Evolutionary conservation across 2,113 vertebrate genomes (phyloP).

Genomic region (Procavia capensis): DNA sequence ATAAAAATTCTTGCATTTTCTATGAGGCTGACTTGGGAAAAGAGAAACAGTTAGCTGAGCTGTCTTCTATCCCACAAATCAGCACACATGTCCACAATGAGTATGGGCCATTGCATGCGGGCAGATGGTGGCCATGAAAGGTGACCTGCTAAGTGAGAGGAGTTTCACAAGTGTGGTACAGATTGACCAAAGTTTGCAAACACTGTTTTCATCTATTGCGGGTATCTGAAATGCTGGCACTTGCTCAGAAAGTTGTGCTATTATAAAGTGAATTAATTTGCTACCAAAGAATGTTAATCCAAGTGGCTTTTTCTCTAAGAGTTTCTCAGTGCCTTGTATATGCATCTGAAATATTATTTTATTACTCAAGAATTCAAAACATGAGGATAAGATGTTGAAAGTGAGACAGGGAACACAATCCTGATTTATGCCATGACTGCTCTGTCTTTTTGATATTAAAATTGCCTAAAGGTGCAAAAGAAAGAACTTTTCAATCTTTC

Average conservation of each 20-base stretch:
- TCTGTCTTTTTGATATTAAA: background rate
- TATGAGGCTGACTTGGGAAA: background rate
- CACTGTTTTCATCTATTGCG: background rate
- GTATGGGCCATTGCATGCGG: rapidly evolving
- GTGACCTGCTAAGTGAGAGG: background rate
- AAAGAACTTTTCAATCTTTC: background rate
- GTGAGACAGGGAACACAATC: background rate
- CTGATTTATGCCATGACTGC: background rate
- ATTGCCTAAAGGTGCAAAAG: background rate
- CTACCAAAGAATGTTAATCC: background rate
- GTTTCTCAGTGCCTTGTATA: background rate
- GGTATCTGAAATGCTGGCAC: background rate
- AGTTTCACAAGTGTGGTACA: background rate
- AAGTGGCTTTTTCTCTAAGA: background rate
- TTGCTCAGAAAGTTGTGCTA: background rate
- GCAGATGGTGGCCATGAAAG: background rate
- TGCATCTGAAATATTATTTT: background rate
- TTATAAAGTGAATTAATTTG: background rate
- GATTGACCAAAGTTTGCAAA: background rate
- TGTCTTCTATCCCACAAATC: background rate
- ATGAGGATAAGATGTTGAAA: background rate
- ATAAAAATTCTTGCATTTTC: background rate
- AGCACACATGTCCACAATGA: background rate
- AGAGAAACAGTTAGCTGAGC: background rate
- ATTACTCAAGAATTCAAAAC: conserved; percentile 8